A percentile compares a stretch with the other conserved stretches of the same genome.
These are phyloP conservation scores for Austrolebias charrua DNA, from an alignment of 2,797 vertebrate species.

Conservation along the genomic window DNA sequence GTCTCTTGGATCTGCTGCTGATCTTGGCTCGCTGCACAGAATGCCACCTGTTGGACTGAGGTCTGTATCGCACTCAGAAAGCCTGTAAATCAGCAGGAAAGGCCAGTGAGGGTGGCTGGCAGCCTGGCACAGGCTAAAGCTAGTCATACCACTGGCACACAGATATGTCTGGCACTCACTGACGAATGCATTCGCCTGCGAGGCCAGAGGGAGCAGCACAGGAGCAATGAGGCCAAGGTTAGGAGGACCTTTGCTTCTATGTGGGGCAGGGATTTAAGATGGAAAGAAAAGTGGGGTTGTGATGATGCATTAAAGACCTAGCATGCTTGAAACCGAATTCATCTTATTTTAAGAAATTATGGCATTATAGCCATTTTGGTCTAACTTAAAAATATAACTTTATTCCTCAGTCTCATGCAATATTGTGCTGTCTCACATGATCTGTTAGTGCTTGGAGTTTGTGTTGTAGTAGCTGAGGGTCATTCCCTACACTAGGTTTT, in stretches of 20 bases:
- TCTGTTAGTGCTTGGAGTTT: no score
- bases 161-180: slow-evolving; percentile 69
- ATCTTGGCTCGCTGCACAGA: slow-evolving; percentile 65
- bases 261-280: slow-evolving; percentile 33
- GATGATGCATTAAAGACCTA: slow-evolving; percentile 1
- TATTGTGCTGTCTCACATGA: no score
- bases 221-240: slow-evolving; percentile 71
- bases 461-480: no score
- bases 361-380: no score
- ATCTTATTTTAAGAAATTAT: no score
- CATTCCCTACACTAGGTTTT: no score
- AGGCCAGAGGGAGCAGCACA: slow-evolving; percentile 56
- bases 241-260: slow-evolving; percentile 54
- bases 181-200: slow-evolving; percentile 61
- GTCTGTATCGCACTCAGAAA: slow-evolving; percentile 61
- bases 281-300: slow-evolving; percentile 20
- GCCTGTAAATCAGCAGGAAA: slow-evolving; percentile 50
- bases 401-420: no score
- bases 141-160: slow-evolving; percentile 55
- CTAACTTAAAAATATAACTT: no score
- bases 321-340: no score
- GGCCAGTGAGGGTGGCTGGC: slow-evolving; percentile 46
- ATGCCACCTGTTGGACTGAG: slow-evolving; percentile 78
- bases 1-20: slow-evolving; percentile 13
- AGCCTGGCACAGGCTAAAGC: slow-evolving; percentile 40